Evolutionary conservation across 2,113 vertebrate genomes (phyloP), one percentile per base, ranked within the genome.

Genomic region (Oreochromis tanganicae): DNA sequence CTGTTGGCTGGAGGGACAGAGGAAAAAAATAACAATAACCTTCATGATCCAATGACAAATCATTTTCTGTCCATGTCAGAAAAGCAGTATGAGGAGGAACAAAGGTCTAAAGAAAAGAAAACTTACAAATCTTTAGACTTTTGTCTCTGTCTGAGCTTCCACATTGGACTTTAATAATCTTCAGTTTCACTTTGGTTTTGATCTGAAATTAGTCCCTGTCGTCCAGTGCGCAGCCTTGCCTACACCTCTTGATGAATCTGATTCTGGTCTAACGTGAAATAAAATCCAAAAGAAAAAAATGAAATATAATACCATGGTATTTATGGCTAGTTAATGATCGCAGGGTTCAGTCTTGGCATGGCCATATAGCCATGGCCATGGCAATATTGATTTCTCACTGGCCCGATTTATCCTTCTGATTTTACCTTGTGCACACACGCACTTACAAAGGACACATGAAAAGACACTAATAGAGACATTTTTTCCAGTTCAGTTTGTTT

Each of bases 11-110:
- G 50, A 87, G 87, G 93, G 87, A 81, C 38, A 1, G 8, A 79
- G 11, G 56, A 81, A 68, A 36, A 93, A 92, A 91, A 91, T 78
- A 91, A 92, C 88, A 93, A 90, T 92, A 93, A 94, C 90, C 90
- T 94, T 93, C 71, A 90, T 89, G 81, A 93, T 85, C 84, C 88
- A 93, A 91, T 93, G 89, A 93, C 86, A 90, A 93, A 91, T 87
- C 80, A 54, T 81, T 88, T 85, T 87, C 19, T 82, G 85, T 54
- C 41, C 59, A 27, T 59, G 55, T 29, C 36, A 79, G 85, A 71
- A 66, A 79, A 79, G 84, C 50, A 55, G 79, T 6, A 46, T 2
- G 3, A 32, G 29, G 48, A 79, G 68, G 56, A 80, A 80, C 41
- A 61, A 73, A 80, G 68, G 81, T 55, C 52, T 36, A 83, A 68